phyloP scores from a whole-genome alignment of 2,888 invertebrate genomes.

The Anarsia innoxiella region DNA sequence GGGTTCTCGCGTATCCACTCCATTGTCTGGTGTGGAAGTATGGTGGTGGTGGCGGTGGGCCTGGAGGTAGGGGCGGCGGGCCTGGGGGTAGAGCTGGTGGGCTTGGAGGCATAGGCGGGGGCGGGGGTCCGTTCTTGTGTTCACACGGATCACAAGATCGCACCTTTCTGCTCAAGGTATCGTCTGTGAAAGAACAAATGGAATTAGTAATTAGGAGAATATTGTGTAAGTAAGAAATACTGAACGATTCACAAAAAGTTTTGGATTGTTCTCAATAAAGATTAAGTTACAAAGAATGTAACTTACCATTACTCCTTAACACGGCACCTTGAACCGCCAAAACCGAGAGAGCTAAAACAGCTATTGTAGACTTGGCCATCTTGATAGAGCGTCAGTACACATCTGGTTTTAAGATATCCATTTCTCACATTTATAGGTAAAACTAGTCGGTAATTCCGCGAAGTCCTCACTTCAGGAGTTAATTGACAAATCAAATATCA shows the following conservation, averaged over 20 bases:
- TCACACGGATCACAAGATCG: neutral
- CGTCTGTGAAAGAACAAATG: no score
- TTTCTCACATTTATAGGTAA: conserved; percentile 39
- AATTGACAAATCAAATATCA: conserved; percentile 35
- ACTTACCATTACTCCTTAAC: conserved; percentile 24
- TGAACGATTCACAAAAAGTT: no score
- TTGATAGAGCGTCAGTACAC: conserved; percentile 23
- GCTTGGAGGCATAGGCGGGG: conserved; percentile 27
- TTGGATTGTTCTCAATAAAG: no score
- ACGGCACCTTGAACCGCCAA: conserved; percentile 31
- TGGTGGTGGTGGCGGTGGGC: conserved; percentile 25
- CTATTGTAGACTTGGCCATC: conserved; percentile 28
- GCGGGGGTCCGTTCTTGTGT: conserved; percentile 7
- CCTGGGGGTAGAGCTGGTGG: conserved; percentile 20
- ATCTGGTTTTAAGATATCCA: conserved; percentile 26
- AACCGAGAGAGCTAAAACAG: conserved; percentile 28
- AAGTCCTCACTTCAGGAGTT: conserved; percentile 24
- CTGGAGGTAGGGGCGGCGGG: conserved; percentile 23
- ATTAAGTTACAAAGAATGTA: conserved; percentile 20
- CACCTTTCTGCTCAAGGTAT: no score
- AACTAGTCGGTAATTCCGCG: conserved; percentile 8
- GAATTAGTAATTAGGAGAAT: no score
- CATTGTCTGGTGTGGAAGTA: conserved; percentile 43
- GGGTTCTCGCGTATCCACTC: conserved; percentile 37
- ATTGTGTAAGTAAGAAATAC: no score